phyloP scores from a whole-genome alignment of 2,797 vertebrate species.

The Propithecus perrieri region DNA sequence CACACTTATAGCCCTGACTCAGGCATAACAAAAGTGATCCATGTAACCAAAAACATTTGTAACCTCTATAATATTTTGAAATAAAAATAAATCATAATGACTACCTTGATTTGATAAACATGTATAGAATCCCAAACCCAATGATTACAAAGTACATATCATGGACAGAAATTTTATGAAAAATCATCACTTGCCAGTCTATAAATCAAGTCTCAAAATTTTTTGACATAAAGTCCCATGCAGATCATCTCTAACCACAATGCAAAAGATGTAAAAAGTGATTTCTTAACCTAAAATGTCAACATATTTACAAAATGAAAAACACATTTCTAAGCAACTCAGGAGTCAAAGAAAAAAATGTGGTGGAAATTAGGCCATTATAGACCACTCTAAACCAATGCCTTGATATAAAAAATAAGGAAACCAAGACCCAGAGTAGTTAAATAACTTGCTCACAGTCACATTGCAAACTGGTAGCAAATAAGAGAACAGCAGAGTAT shows the following conservation, averaged over 20 bases:
- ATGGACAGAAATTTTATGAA: neutral
- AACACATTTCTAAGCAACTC: neutral
- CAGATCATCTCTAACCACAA: neutral
- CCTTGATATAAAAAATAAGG: neutral
- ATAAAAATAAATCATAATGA: too few relatives aligned
- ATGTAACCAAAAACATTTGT: too few relatives aligned
- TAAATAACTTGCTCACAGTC: neutral
- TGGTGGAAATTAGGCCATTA: neutral
- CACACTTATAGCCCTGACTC: too few relatives aligned
- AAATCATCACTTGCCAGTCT: neutral
- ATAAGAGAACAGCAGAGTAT: neutral
- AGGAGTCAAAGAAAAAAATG: neutral
- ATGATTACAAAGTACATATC: neutral
- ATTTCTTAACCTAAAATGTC: neutral
- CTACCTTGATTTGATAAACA: neutral
- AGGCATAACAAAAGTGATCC: too few relatives aligned
- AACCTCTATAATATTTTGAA: too few relatives aligned
- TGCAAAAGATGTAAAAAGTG: neutral
- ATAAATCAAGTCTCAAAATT: neutral
- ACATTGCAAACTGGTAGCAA: neutral
- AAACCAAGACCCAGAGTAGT: neutral
- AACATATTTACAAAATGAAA: neutral
- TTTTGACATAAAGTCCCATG: neutral
- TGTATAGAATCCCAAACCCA: neutral
- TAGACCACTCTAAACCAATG: neutral